These are phyloP conservation scores for Petrolisthes manimaculis DNA, from an alignment of 2,888 invertebrate genomes.

Conservation along the genomic window DNA sequence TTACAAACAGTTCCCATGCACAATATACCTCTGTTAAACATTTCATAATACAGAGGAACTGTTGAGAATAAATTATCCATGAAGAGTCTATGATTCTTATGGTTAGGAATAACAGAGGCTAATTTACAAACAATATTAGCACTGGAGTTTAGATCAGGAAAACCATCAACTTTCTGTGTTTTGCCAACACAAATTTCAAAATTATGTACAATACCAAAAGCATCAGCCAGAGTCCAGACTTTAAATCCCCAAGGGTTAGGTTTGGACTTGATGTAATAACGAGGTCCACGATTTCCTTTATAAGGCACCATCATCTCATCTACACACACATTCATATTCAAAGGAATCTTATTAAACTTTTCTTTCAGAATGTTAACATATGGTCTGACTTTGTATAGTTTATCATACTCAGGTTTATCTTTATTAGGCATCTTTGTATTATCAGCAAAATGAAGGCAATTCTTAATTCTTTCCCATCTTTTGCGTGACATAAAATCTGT, in stretches of 20 bases:
- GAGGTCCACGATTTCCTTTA: conserved; percentile 30
- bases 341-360: conserved; percentile 32
- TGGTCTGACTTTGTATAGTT: conserved; percentile 28
- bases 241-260: conserved; percentile 41
- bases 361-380: conserved; percentile 9
- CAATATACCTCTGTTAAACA: conserved; percentile 37
- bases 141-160: conserved; percentile 23
- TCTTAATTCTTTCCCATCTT: conserved; percentile 28
- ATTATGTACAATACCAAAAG: conserved; percentile 28
- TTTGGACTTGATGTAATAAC: conserved; percentile 30
- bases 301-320: conserved; percentile 32
- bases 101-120: conserved; percentile 36
- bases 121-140: conserved; percentile 30
- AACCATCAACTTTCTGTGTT: conserved; percentile 31
- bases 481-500: conserved; percentile 15
- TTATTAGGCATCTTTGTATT: conserved; percentile 27
- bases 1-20: conserved; percentile 36
- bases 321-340: conserved; percentile 22
- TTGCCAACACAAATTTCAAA: conserved; percentile 31
- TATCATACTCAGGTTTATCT: conserved; percentile 27
- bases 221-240: conserved; percentile 35
- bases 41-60: conserved; percentile 38
- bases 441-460: conserved; percentile 15
- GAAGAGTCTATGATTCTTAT: conserved; percentile 31
- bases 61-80: conserved; percentile 44